These are phyloP conservation scores for Agapornis canus DNA, from an alignment of 2,797 vertebrate species.

Conservation along the genomic window DNA sequence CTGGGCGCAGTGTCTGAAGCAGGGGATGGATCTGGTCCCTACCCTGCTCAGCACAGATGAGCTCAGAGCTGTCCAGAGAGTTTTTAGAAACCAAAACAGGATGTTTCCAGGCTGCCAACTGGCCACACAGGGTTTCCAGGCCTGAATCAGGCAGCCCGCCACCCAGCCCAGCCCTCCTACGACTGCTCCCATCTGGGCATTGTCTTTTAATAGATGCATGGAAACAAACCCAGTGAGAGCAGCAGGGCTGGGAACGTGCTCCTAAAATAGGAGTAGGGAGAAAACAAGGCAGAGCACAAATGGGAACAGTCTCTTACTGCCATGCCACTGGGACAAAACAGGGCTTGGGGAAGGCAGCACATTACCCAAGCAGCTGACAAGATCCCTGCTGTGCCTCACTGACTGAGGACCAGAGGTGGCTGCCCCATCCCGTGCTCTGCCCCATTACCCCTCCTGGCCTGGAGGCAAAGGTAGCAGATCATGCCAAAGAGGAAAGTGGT, in stretches of 20 bases:
- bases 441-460: not conserved
- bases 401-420: fast-evolving
- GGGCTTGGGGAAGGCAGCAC: not conserved
- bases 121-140: not conserved
- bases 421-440: not conserved
- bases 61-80: not conserved
- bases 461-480: not conserved
- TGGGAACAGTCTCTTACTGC: not conserved
- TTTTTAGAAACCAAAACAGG: slow-evolving; percentile 67
- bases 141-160: slow-evolving; percentile 28
- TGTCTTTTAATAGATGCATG: slow-evolving; percentile 78
- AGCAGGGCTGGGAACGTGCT: not conserved
- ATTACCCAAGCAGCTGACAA: fast-evolving
- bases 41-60: slow-evolving; percentile 35
- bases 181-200: slow-evolving; percentile 61
- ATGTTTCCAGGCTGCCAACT: slow-evolving; percentile 48
- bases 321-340: fast-evolving
- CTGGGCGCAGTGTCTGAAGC: not conserved
- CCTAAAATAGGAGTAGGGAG: slow-evolving; percentile 68
- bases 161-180: slow-evolving; percentile 47
- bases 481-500: not conserved
- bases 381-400: not conserved
- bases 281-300: not conserved
- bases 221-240: slow-evolving; percentile 63
- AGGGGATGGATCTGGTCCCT: not conserved